phyloP scores from a whole-genome alignment of 2,797 vertebrate genomes.

The Craterocephalus amniculus region DNA sequence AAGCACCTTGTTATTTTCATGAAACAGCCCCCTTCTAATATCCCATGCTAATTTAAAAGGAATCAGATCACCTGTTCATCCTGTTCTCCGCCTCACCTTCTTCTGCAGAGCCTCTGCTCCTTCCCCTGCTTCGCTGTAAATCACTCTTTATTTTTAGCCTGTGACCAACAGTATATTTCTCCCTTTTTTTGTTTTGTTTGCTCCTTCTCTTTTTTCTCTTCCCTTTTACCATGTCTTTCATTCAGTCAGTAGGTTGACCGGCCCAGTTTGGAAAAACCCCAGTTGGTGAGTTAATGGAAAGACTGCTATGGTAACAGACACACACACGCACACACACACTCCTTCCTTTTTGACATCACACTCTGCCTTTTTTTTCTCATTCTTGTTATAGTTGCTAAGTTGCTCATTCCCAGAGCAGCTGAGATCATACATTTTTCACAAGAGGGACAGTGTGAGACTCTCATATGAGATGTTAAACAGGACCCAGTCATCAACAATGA shows the following conservation, averaged over 20 bases:
- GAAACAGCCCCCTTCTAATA: slow-evolving; percentile 61
- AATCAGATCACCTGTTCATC: slow-evolving; percentile 58
- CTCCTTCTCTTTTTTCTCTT: slow-evolving; percentile 31
- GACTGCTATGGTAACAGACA: slow-evolving; percentile 77
- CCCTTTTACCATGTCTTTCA: slow-evolving; percentile 52
- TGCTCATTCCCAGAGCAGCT: slow-evolving; percentile 46
- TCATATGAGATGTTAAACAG: slow-evolving; percentile 29
- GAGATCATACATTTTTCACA: slow-evolving; percentile 59
- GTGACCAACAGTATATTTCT: slow-evolving; percentile 34
- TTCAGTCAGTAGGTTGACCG: slow-evolving; percentile 60
- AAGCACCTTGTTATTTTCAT: slow-evolving; percentile 67
- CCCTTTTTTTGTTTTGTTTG: slow-evolving; percentile 48
- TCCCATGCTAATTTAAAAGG: slow-evolving; percentile 66
- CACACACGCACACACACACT: slow-evolving; percentile 52
- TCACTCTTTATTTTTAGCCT: slow-evolving; percentile 45
- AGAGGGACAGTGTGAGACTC: slow-evolving; percentile 32
- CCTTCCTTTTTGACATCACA: slow-evolving; percentile 67
- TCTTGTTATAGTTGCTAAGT: slow-evolving; percentile 45
- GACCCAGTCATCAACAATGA: slow-evolving; percentile 4
- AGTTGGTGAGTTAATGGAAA: slow-evolving; percentile 79
- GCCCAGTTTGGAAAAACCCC: slow-evolving; percentile 70
- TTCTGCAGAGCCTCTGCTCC: slow-evolving; percentile 8
- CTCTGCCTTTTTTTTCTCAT: slow-evolving; percentile 53
- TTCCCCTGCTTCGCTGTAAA: slow-evolving; percentile 27
- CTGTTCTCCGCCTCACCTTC: slow-evolving; percentile 52